phyloP scores from a whole-genome alignment of 2,797 vertebrate genomes.

The Syndactyla subalaris region DNA sequence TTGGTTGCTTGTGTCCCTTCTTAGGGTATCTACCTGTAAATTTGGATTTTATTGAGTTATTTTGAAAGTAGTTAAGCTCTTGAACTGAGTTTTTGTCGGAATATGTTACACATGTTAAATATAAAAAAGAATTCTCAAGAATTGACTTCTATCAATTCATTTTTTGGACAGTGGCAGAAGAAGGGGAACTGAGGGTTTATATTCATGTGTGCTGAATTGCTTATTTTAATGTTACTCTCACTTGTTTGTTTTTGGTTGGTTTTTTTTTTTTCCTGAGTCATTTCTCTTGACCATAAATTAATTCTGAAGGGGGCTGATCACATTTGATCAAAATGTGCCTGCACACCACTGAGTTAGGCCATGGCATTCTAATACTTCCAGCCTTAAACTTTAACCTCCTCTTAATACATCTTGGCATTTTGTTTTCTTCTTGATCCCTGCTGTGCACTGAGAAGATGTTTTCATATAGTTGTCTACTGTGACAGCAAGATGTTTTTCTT shows the following conservation, averaged over 20 bases:
- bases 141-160: background rate
- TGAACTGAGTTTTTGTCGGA: background rate
- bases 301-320: background rate
- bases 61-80: background rate
- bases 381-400: background rate
- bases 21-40: background rate
- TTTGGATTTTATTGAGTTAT: background rate
- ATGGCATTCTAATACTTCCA: background rate
- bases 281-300: background rate
- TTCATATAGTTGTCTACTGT: background rate
- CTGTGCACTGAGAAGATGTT: background rate
- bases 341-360: background rate
- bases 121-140: background rate
- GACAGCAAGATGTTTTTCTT: conserved; percentile 15
- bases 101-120: background rate
- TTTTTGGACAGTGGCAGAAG: background rate
- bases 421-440: background rate
- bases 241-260: no score
- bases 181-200: background rate
- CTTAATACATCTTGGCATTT: background rate
- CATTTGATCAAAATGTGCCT: background rate
- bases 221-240: background rate
- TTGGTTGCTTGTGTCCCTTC: background rate
- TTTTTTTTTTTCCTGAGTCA: background rate
- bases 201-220: fast-evolving